Conservation (phyloP, 2,888 invertebrate species). For the Eristalinus sepulchralis region DNA sequence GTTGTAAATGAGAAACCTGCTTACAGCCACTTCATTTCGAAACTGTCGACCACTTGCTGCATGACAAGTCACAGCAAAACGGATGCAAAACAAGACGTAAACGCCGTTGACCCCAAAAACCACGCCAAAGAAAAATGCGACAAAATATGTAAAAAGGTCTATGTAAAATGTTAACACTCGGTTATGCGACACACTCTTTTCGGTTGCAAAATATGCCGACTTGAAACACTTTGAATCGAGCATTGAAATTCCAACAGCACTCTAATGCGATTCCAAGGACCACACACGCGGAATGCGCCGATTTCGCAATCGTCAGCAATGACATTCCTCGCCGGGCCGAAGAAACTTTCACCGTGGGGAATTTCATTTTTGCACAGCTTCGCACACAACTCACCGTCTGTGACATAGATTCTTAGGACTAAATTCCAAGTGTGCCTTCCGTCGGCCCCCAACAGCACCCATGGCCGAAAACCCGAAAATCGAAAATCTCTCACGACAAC, state of each 20-base stretch:
- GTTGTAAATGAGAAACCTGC: neutral
- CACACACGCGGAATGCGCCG: neutral
- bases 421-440: constrained; percentile 25
- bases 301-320: neutral
- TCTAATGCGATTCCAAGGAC: neutral
- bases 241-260: no score
- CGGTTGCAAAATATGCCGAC: neutral
- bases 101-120: neutral
- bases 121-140: neutral
- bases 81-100: neutral
- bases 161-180: neutral
- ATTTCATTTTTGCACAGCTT: neutral
- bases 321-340: neutral
- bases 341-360: neutral
- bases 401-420: constrained; percentile 28
- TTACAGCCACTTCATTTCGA: neutral
- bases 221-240: no score
- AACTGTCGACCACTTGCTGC: neutral
- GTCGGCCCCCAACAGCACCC: constrained; percentile 39
- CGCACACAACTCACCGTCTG: constrained; percentile 30
- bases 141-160: neutral
- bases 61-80: neutral
- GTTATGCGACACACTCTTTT: neutral
- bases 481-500: neutral
- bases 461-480: neutral